These are phyloP conservation scores for Alviniconcha marisindica DNA, from an alignment of 1,140 invertebrate genomes.

Conservation along the genomic window DNA sequence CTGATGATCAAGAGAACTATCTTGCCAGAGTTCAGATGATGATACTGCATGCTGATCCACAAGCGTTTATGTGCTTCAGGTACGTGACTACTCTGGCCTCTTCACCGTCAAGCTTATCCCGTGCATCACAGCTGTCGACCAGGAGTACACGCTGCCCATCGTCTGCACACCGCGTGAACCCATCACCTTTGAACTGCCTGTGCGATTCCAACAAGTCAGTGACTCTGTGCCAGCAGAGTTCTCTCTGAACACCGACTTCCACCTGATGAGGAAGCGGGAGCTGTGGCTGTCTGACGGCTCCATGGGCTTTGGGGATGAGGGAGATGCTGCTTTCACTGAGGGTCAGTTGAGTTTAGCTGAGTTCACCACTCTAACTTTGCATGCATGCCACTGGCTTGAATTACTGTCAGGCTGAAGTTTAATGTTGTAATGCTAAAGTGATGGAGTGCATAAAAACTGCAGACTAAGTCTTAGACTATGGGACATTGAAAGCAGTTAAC, in stretches of 20 bases:
- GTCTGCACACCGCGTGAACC: conserved; percentile 71
- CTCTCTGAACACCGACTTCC: conserved; percentile 73
- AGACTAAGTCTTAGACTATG: too few species aligned
- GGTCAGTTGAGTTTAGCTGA: conserved; percentile 58
- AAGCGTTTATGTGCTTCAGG: too few species aligned
- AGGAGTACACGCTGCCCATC: conserved; percentile 63
- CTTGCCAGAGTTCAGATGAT: too few species aligned
- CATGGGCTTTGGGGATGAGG: conserved; percentile 60
- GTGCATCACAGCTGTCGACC: conserved; percentile 68
- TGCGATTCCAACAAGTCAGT: conserved; percentile 76
- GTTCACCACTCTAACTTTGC: too few species aligned
- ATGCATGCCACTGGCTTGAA: too few species aligned
- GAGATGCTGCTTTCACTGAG: conserved; percentile 66
- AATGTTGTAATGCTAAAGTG: too few species aligned
- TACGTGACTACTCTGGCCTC: conserved; percentile 74
- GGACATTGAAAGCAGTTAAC: too few species aligned
- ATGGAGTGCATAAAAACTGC: too few species aligned
- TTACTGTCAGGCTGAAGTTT: too few species aligned
- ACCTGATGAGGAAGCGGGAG: conserved; percentile 69
- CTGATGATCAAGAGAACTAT: too few species aligned
- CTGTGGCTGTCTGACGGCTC: conserved; percentile 71
- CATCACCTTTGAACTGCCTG: conserved; percentile 73
- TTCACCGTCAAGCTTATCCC: conserved; percentile 75
- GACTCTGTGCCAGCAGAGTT: conserved; percentile 74
- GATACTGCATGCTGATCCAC: too few species aligned